Base-by-base conservation (phyloP, 2,888 invertebrate species). In the Brachycybe producta region DNA sequence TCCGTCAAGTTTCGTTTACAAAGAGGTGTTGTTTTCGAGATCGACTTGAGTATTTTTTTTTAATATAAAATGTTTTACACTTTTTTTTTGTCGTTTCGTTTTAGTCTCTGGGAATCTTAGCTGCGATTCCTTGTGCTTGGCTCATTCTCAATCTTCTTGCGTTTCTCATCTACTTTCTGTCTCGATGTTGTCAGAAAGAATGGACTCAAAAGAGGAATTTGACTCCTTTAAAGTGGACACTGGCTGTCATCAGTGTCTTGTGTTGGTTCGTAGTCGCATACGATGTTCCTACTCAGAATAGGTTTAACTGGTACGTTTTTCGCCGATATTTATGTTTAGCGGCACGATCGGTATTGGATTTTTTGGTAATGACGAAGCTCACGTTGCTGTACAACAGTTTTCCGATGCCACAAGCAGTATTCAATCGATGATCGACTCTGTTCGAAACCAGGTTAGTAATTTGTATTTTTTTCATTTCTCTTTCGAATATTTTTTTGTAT, bases 101-200 rank as follows among this genome's bases (percentile, higher is more conserved):
- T 40, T 78, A 92, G 91, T 85, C 90, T 62, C 75, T 94, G 67
- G 88, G 90, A 43, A 90, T 95, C 65, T 75, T 91, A 62, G 90
- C 85, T 52, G 88, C 90, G 35, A 78, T 91, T 57, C 94, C 94
- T n/a, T 88, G 92, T 52, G 84, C 87, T 35, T 82, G 90, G 80
- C 76, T 94, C 62, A 87, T 92, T 62, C 73, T 94, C 54, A 90
- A 92, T 26, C 74, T 94, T 61, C 76, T 90, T 58, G 78, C 91
- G 48, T 76, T 94, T 60, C 77, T 92, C 59, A 80, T 92, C 62
- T 94, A 92, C 73, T 77, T 94, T 66, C 80, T 92, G 69, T 88
- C 90, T 62, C 77, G 92, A 72, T 94, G 94, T 72, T 92, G 92
- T 76, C 91, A 91, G 74, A 78, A 88, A 62, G 87, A 87, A 69